Conservation (phyloP, 2,797 vertebrate genomes). For the Cossypha dichroa region DNA sequence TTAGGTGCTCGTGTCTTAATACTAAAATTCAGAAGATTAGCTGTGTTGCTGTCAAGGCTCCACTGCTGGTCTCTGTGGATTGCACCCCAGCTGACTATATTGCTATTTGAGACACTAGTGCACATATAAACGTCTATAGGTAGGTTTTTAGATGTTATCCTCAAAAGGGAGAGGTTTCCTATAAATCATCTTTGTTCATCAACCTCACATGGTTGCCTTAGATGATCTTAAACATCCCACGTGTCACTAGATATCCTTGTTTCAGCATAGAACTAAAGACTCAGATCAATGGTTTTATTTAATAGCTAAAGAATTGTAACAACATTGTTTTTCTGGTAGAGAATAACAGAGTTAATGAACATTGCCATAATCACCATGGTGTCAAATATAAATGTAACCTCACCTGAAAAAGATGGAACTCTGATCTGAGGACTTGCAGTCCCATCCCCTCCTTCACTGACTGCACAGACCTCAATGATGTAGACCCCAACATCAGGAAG, state of each 20-base stretch:
- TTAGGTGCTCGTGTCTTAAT: background rate
- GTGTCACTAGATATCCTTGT: background rate
- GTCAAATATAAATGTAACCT: background rate
- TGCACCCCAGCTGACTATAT: background rate
- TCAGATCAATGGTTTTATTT: background rate
- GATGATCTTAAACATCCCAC: background rate
- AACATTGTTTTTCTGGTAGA: background rate
- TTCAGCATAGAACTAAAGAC: background rate
- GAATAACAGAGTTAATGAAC: background rate
- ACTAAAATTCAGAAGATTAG: background rate
- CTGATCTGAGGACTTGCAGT: slow-evolving; percentile 88
- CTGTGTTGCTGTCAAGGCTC: background rate
- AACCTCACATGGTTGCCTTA: background rate
- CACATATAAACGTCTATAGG: background rate
- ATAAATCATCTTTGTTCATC: background rate
- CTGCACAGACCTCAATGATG: slow-evolving; percentile 90
- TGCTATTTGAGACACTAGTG: background rate
- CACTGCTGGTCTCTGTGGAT: background rate
- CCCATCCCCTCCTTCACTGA: slow-evolving; percentile 94
- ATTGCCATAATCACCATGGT: background rate
- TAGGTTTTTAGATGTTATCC: background rate
- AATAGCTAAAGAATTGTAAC: background rate
- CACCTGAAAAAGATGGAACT: slow-evolving; percentile 92
- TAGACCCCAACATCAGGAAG: slow-evolving; percentile 93
- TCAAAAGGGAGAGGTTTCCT: background rate